A percentile compares a stretch with the other conserved stretches of the same genome.
Conservation (phyloP, 2,113 vertebrate species). For the Lepus europaeus region DNA sequence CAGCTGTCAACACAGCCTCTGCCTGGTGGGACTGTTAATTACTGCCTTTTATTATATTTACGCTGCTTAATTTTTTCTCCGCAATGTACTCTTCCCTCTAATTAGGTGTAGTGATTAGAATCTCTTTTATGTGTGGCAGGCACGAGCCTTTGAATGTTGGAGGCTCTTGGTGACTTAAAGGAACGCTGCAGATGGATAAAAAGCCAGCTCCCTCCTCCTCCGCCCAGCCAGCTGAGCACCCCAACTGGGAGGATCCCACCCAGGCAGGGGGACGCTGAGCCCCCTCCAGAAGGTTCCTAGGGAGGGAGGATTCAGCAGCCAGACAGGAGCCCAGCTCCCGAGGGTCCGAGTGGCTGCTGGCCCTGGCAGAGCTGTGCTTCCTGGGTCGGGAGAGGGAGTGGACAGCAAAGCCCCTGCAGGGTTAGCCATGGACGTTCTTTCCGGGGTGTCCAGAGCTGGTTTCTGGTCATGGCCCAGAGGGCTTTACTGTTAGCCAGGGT, state of each 20-base stretch:
- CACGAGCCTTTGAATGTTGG: conserved; percentile 68
- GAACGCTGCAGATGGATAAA: conserved; percentile 55
- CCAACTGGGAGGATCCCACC: neutral
- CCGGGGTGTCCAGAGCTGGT: neutral
- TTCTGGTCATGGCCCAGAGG: neutral
- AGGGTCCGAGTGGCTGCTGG: neutral
- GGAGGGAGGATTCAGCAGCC: neutral
- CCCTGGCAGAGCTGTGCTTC: neutral
- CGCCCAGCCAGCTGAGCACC: neutral
- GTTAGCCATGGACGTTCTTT: fast-evolving
- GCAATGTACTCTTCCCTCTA: conserved; percentile 81
- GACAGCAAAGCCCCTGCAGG: neutral
- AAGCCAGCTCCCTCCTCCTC: neutral
- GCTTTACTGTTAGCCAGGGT: neutral
- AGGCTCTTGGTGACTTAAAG: conserved; percentile 64
- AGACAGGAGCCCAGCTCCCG: neutral
- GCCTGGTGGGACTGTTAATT: conserved; percentile 80
- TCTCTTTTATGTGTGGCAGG: conserved; percentile 81
- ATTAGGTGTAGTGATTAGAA: conserved; percentile 85
- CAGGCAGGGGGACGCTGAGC: neutral
- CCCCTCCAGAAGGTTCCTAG: neutral
- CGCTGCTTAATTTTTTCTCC: conserved; percentile 78
- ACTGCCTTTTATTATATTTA: conserved; percentile 85
- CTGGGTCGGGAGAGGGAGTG: neutral
- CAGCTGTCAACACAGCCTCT: conserved; percentile 62